Evolutionary conservation across 2,888 invertebrate genomes (phyloP).

Genomic region (Ochropleura leucogaster): DNA sequence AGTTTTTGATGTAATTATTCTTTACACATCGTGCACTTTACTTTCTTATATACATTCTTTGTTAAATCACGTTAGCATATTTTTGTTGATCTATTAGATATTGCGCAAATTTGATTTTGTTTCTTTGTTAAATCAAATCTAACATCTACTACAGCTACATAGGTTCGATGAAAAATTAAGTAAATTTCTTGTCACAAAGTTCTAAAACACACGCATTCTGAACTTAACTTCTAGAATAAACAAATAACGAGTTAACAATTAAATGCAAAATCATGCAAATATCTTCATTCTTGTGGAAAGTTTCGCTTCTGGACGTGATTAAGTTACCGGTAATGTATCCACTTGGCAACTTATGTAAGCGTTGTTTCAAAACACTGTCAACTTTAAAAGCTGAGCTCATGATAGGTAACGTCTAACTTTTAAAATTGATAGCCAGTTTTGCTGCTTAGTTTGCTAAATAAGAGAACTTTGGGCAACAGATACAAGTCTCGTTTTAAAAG

Average conservation of each 20-base stretch:
- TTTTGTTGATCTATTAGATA: background rate
- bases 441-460: slow-evolving; percentile 22
- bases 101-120: background rate
- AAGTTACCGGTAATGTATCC: slow-evolving; percentile 40
- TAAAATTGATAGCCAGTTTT: slow-evolving; percentile 33
- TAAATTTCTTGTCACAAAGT: slow-evolving; percentile 23
- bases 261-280: slow-evolving; percentile 60
- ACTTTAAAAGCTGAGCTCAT: slow-evolving; percentile 36
- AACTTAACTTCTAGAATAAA: slow-evolving; percentile 51
- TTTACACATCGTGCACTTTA: slow-evolving; percentile 5
- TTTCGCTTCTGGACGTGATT: slow-evolving; percentile 49
- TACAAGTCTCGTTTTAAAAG: slow-evolving; percentile 23
- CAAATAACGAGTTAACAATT: slow-evolving; percentile 54
- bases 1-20: slow-evolving; percentile 19
- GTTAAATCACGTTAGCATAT: background rate
- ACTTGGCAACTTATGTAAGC: slow-evolving; percentile 41
- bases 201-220: slow-evolving; percentile 29
- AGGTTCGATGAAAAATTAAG: slow-evolving; percentile 2
- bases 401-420: slow-evolving; percentile 49
- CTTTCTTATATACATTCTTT: background rate
- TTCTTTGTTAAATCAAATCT: background rate
- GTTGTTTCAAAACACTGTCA: slow-evolving; percentile 39
- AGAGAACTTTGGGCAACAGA: slow-evolving; percentile 15
- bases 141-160: background rate
- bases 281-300: slow-evolving; percentile 48